Evolutionary conservation across 1,140 invertebrate species (phyloP), one percentile per base, ranked within the genome.

Genomic region (Philotrypesis tridentata): DNA sequence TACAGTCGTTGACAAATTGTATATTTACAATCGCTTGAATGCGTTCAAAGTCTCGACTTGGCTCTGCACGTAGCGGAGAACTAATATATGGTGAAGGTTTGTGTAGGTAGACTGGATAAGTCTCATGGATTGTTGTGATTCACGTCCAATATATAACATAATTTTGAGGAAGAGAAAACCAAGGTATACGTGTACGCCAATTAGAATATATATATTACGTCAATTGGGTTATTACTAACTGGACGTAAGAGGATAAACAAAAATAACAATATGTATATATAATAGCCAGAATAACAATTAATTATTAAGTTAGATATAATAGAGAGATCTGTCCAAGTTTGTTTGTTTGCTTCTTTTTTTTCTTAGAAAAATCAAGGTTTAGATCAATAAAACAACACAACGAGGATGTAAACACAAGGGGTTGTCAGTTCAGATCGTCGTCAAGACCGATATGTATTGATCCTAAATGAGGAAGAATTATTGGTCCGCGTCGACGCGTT

Each of bases 401-500:
- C 55, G 27, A 65, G 67, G 68, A 37, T 21, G 21, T 17, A 55
- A 40, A 65, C 67, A 76, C 25, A 68, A 74, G 21, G 63, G 60
- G 27, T 7, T 48, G 67, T 74, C 71, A 68, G 71, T 29, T 80
- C 61, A 27, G 79, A 73, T 80, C 37, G 71, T 80, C 79, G 61
- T 80, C 79, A 74, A 74, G 79, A 80, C 71, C 61, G 55, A 37
- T 65, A 61, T 9, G n/a, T n/a, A 65, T 73, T 37, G 7, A 55
- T n/a, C n/a, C n/a, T 55, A 55, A 37, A 37, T 72, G 33, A 74
- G 25, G 25, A 74, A 48, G 14, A 80, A 74, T 43, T 43, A 43
- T 65, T 60, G 43, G 29, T 81, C 43, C 55, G 31, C 33, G n/a
- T 76, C 73, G 65, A 71, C 63, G 65, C 43, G 73, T 60, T 12